Percentiles rank a stretch among this genome's conserved stretches.
These are phyloP conservation scores for Callimorpha dominula DNA, from an alignment of 2,888 invertebrate species.

Conservation along the genomic window DNA sequence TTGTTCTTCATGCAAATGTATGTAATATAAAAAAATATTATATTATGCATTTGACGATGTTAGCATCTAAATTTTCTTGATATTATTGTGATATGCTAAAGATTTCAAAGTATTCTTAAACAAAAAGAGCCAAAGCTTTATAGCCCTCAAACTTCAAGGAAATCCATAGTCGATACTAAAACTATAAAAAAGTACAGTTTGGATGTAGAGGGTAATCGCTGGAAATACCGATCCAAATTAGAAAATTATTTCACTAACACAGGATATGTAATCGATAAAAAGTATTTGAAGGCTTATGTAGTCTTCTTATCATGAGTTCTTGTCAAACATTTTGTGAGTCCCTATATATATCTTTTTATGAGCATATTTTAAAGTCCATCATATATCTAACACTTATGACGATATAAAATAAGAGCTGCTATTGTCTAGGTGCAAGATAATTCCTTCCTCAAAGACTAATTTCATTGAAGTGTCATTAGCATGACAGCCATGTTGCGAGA, in stretches of 20 bases:
- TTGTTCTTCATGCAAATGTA: slow-evolving; percentile 14
- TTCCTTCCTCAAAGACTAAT: slow-evolving; percentile 32
- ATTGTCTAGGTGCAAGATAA: slow-evolving; percentile 5
- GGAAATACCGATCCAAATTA: not conserved
- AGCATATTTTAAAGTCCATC: not conserved
- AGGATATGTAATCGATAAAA: not conserved
- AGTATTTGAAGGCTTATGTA: not conserved
- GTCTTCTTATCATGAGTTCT: not conserved
- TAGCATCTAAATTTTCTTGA: slow-evolving; percentile 5
- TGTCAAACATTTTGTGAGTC: not conserved
- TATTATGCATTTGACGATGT: slow-evolving; percentile 16
- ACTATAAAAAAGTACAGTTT: not conserved
- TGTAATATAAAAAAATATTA: too few species aligned
- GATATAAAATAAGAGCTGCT: not conserved
- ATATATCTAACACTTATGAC: not conserved
- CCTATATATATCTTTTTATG: not conserved
- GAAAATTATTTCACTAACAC: too few species aligned
- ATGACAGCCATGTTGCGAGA: slow-evolving; percentile 55
- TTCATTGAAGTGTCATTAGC: slow-evolving; percentile 50
- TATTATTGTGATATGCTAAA: not conserved
- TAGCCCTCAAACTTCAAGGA: not conserved
- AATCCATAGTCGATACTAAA: not conserved
- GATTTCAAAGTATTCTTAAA: too few species aligned
- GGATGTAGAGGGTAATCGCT: not conserved
- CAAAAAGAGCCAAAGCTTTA: not conserved